Evolutionary conservation across 2,797 vertebrate genomes (phyloP), one percentile per base, ranked within the genome.

Genomic region (Dipus sagitta): DNA sequence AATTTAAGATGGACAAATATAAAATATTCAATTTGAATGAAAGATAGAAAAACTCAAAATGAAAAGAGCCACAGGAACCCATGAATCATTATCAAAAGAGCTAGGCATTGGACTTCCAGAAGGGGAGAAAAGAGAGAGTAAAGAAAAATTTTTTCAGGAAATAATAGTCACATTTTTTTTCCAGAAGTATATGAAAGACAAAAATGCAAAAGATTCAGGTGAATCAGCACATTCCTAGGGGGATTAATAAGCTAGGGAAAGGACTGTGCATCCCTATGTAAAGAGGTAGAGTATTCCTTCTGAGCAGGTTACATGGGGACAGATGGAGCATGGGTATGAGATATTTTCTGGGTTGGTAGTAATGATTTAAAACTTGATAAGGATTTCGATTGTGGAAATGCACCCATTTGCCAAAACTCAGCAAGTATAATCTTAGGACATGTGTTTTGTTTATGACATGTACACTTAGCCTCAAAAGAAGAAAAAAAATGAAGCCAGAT

Each of bases 11-110:
- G 6, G 38, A 38, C 38, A 38, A 3, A 38, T 38, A 38, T 38
- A 38, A 38, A 38, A 38, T 38, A 38, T 72, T 38, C 47, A 60
- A 60, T 34, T 28, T 62, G 21, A 85, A 58, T 26, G n/a, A 86
- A 86, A 75, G 10, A 14, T 64, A 75, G 30, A 84, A 84, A 86
- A 86, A n/a, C 38, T 70, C 77, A 79, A 79, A 70, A 71, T 71
- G 14, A 34, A 20, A n/a, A 71, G n/a, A 32, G 8, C 4, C 70
- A 32, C 4, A 71, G n/a, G 70, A 34, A 20, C n/a, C 70, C 38
- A 38, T 71, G 28, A n/a, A 17, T 20, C 26, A 71, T 32, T 12
- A 71, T 60, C 38, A 38, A 9, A 20, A 71, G n/a, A 74, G 54
- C 32, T 86, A 28, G 26, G 28, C 62, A 58, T 34, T 71, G 47